Percentiles rank a stretch among this genome's conserved stretches.
These are phyloP conservation scores for Elymnias hypermnestra DNA, from an alignment of 1,140 invertebrate genomes.

Conservation along the genomic window DNA sequence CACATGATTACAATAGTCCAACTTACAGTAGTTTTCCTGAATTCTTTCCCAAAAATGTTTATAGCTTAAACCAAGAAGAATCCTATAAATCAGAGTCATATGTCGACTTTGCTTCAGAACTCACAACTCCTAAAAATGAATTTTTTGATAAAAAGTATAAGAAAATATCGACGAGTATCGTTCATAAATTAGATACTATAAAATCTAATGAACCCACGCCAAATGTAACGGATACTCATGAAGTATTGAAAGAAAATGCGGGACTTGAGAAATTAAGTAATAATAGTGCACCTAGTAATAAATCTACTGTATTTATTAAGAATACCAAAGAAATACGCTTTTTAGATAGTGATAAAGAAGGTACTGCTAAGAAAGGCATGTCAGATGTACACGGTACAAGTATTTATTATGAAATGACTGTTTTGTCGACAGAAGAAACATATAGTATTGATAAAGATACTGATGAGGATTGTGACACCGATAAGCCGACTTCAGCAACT, in stretches of 20 bases:
- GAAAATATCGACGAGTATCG: constrained; percentile 57
- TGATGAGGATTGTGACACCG: constrained; percentile 60
- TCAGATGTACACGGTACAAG: constrained; percentile 68
- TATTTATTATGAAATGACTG: constrained; percentile 71
- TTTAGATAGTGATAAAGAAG: constrained; percentile 57
- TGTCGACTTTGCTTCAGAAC: constrained; percentile 55
- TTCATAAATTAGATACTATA: constrained; percentile 49
- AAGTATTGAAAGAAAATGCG: constrained; percentile 46
- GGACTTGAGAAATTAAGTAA: constrained; percentile 44
- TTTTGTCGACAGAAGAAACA: constrained; percentile 67
- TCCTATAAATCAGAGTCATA: constrained; percentile 51
- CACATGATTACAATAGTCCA: constrained; percentile 41
- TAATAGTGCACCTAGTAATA: constrained; percentile 46
- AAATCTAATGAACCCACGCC: constrained; percentile 41
- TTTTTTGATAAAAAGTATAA: constrained; percentile 65
- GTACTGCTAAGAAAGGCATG: constrained; percentile 47
- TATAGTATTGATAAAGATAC: constrained; percentile 51
- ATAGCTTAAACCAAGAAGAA: constrained; percentile 38
- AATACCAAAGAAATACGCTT: constrained; percentile 68
- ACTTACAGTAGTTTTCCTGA: constrained; percentile 48
- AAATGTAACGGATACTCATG: constrained; percentile 44
- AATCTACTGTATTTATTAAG: constrained; percentile 60
- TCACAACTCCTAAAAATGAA: constrained; percentile 67
- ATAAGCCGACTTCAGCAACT: constrained; percentile 34
- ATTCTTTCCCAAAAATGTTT: constrained; percentile 48